These are phyloP conservation scores for Tethea ocularis DNA, from an alignment of 2,888 invertebrate genomes.

Conservation along the genomic window DNA sequence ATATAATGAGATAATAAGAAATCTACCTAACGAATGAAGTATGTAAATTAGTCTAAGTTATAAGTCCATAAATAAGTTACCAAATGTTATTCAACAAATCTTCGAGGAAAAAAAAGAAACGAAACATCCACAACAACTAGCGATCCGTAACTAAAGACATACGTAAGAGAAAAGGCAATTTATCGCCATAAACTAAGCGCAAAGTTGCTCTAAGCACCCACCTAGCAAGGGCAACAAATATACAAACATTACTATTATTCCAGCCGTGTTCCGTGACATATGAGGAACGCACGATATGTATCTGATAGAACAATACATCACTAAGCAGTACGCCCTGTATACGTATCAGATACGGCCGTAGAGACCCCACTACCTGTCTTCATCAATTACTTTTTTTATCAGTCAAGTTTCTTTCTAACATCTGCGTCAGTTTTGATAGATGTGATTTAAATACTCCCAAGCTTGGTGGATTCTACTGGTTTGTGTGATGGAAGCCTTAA, in stretches of 20 bases:
- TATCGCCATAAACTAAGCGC: constrained; percentile 11
- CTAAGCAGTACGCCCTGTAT: constrained; percentile 53
- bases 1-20: not conserved
- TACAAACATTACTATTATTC: constrained; percentile 43
- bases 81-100: not conserved
- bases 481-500: constrained; percentile 40
- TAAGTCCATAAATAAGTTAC: not conserved
- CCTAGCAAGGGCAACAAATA: constrained; percentile 25
- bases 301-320: constrained; percentile 63
- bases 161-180: constrained; percentile 9
- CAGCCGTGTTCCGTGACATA: constrained; percentile 44
- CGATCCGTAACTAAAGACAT: constrained; percentile 11
- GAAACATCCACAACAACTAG: not conserved
- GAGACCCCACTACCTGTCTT: constrained; percentile 61
- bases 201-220: constrained; percentile 28
- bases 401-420: constrained; percentile 59
- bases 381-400: constrained; percentile 79
- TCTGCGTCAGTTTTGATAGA: constrained; percentile 70
- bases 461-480: constrained; percentile 23
- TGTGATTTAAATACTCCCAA: constrained; percentile 63
- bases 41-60: not conserved
- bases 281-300: constrained; percentile 55
- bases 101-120: constrained; percentile 1
- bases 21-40: too few species aligned
- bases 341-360: constrained; percentile 40